Evolutionary conservation across 2,797 vertebrate genomes (phyloP), one percentile per base, ranked within the genome.

Genomic region (Galagoides demidoff): DNA sequence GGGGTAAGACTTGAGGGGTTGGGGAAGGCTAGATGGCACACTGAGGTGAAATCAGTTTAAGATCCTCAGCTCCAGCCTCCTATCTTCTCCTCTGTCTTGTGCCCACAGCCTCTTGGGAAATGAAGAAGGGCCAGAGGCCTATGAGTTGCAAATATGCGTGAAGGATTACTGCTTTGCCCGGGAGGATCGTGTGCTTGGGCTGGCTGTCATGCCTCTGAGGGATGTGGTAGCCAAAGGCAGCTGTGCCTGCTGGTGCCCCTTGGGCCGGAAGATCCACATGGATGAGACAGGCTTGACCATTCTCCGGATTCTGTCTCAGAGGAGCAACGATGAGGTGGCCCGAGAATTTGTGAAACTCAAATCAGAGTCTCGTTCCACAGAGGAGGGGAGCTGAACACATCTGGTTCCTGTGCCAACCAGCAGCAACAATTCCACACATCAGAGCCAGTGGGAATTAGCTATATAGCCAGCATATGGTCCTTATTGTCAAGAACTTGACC

Each of bases 121-220:
- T 12, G 99, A 99, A 98, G 99, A 99, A 0, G 99, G 99, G 14
- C 99, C 99, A 0, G 99, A 99, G 74, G 99, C 99, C 97, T 99
- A 99, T 1, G 99, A 99, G 98, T 98, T 99, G 94, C 99, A 99
- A 98, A 98, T 99, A 91, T 99, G 99, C 0, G 98, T 99, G 98
- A 99, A 99, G 97, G 99, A 99, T 97, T 99, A 99, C 99, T 99
- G 99, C 96, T 99, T 99, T 73, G 99, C 99, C 79, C 99, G 99
- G 0, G 99, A 99, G 4, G 99, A 99, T 98, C 99, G 99, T 0
- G 98, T 99, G 70, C 98, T 99, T 94, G 99, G 99, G 76, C 96
- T 99, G 64, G 98, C 99, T 0, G 99, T 99, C 93, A 98, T 99
- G 87, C 99, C 99, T 97, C 97, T 99, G 66, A 98, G 99, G 82